Evolutionary conservation across 2,797 vertebrate genomes (phyloP).

Genomic region (Anguilla anguilla): DNA sequence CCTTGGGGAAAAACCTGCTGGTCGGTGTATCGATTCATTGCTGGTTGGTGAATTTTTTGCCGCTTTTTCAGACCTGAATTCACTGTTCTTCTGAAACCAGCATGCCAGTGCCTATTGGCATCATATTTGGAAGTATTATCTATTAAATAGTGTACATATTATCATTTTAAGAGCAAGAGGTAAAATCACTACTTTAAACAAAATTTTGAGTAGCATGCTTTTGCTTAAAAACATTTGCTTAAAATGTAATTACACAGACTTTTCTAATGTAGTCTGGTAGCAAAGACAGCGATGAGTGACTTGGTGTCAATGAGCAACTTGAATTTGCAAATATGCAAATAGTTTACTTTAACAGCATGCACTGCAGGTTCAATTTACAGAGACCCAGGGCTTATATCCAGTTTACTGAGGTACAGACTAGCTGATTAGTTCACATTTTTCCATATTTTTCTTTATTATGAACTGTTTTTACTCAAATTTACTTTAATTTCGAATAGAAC

Average conservation of each 20-base stretch:
- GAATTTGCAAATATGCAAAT: neutral
- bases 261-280: neutral
- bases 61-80: neutral
- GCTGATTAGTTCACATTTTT: too few species aligned
- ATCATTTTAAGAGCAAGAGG: too few species aligned
- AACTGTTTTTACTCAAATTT: neutral
- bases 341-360: neutral
- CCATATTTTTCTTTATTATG: too few species aligned
- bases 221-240: neutral
- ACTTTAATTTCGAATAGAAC: neutral
- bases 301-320: neutral
- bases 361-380: neutral
- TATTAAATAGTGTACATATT: neutral
- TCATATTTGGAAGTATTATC: neutral
- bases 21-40: neutral
- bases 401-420: neutral
- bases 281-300: neutral
- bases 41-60: neutral
- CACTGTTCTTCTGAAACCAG: neutral
- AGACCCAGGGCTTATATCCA: neutral
- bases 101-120: neutral
- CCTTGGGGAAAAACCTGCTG: neutral
- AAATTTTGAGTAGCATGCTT: neutral
- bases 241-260: neutral
- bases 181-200: neutral